These are phyloP conservation scores for Amblyopsis rosae DNA, from an alignment of 2,113 vertebrate species.

Conservation along the genomic window DNA sequence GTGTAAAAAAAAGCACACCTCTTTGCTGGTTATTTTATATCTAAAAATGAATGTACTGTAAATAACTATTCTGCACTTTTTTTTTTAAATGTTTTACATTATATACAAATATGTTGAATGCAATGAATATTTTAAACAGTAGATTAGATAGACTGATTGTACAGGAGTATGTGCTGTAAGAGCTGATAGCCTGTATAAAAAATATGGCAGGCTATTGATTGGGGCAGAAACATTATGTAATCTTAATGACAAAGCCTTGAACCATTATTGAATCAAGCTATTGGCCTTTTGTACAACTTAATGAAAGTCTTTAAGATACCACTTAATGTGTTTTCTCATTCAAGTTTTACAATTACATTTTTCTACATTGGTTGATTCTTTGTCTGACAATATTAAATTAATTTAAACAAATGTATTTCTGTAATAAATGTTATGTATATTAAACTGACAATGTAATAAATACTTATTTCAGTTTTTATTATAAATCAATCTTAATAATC, in stretches of 20 bases:
- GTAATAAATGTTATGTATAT: no score
- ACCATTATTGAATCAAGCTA: constrained; percentile 70
- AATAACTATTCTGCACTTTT: constrained; percentile 78
- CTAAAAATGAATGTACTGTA: constrained; percentile 69
- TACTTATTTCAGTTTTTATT: no score
- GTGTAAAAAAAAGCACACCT: constrained; percentile 36
- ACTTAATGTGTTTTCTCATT: neutral
- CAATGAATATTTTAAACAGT: constrained; percentile 60
- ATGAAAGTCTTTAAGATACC: constrained; percentile 64
- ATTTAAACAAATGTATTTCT: neutral
- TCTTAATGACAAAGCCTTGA: constrained; percentile 76
- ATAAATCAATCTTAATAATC: no score
- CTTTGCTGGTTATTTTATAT: constrained; percentile 62
- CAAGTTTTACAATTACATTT: neutral
- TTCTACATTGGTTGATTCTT: neutral
- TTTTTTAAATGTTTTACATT: constrained; percentile 68
- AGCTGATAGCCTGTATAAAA: constrained; percentile 46
- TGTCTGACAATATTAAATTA: neutral
- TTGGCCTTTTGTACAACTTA: constrained; percentile 79
- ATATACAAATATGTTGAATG: constrained; percentile 69
- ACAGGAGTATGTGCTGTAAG: constrained; percentile 47
- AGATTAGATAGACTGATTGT: constrained; percentile 64
- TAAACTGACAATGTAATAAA: no score
- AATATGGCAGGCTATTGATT: constrained; percentile 69
- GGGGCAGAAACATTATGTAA: constrained; percentile 60